Evolutionary conservation across 2,113 vertebrate genomes (phyloP).

Genomic region (Cathartes aura): DNA sequence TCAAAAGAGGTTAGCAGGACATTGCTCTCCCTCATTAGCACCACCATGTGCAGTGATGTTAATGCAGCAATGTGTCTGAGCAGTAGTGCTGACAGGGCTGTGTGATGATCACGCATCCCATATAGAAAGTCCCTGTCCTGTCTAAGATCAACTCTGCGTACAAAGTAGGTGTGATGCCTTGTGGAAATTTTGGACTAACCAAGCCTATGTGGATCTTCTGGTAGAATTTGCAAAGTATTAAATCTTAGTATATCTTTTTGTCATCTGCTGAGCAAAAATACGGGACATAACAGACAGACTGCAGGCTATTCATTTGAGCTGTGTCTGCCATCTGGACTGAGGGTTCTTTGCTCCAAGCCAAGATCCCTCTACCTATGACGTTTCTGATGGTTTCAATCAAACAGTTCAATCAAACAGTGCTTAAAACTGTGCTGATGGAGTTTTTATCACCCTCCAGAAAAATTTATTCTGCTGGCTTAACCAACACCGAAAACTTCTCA

Average conservation of each 20-base stretch:
- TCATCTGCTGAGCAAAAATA: not conserved
- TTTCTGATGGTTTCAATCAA: not conserved
- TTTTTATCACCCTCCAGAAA: not conserved
- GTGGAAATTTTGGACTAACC: not conserved
- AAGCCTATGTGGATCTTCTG: not conserved
- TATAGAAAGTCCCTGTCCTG: not conserved
- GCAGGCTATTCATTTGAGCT: not conserved
- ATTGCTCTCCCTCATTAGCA: not conserved
- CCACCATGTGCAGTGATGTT: not conserved
- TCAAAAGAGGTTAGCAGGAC: not conserved
- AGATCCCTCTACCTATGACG: not conserved
- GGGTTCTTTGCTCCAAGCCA: not conserved
- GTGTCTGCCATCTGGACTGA: not conserved
- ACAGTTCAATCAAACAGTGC: not conserved
- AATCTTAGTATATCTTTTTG: not conserved
- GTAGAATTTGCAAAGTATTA: not conserved
- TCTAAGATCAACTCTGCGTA: not conserved
- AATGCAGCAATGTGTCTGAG: not conserved
- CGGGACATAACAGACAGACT: not conserved
- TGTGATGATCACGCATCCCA: not conserved
- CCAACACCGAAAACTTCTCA: not conserved
- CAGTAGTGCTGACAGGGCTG: not conserved
- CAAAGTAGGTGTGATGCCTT: not conserved
- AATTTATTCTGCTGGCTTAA: not conserved
- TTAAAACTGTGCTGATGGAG: not conserved